A percentile compares a stretch with the other conserved stretches of the same genome.
These are phyloP conservation scores for Cervus canadensis DNA, from an alignment of 2,113 vertebrate species.

Conservation along the genomic window DNA sequence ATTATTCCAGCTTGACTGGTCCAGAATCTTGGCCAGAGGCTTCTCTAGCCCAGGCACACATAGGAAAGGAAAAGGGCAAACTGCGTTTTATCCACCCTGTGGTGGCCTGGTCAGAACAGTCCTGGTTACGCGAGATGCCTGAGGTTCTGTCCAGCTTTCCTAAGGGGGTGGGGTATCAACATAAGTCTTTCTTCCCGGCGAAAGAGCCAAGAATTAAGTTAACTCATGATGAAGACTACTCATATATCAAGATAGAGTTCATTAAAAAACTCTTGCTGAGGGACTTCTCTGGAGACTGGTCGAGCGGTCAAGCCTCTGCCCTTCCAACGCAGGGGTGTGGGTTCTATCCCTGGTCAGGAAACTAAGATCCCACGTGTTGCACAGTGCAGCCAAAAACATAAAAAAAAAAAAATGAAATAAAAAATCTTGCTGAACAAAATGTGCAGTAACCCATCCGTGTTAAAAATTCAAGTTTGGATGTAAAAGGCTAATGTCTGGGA, in stretches of 20 bases:
- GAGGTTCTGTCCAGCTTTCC: constrained; percentile 57
- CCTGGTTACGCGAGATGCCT: neutral
- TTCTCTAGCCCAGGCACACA: neutral
- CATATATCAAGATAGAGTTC: constrained; percentile 39
- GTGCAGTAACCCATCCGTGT: neutral
- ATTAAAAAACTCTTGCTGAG: constrained; percentile 9
- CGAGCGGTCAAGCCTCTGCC: neutral
- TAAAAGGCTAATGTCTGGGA: constrained; percentile 17
- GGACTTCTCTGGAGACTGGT: neutral
- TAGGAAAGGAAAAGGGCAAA: neutral
- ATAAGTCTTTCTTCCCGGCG: constrained; percentile 55
- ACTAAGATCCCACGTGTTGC: neutral
- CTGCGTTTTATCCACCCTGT: neutral
- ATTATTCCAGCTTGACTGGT: neutral
- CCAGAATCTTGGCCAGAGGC: neutral
- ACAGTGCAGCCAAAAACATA: neutral
- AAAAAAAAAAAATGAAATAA: neutral
- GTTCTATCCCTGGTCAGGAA: neutral
- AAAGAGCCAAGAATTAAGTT: constrained; percentile 26
- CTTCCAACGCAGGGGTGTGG: neutral
- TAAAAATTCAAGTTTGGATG: neutral
- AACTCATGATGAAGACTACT: constrained; percentile 39
- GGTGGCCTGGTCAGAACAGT: neutral
- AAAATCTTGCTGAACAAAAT: constrained; percentile 40
- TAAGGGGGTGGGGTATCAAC: neutral